These are phyloP conservation scores for Phoenicopterus ruber DNA, from an alignment of 2,113 vertebrate species.

Conservation along the genomic window DNA sequence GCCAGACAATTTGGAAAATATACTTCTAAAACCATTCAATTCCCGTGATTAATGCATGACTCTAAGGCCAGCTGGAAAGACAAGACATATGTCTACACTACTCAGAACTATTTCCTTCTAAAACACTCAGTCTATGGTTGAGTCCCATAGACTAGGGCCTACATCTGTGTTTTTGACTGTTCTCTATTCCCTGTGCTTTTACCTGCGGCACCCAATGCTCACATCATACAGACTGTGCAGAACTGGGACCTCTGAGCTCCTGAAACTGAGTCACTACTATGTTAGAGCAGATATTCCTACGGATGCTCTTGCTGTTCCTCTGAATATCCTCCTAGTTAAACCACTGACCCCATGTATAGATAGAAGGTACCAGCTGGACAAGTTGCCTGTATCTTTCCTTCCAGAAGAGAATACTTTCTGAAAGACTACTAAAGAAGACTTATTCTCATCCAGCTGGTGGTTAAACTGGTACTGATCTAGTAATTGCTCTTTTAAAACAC, in stretches of 20 bases:
- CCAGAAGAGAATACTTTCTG: background rate
- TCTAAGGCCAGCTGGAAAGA: background rate
- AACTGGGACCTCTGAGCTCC: background rate
- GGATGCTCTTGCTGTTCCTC: background rate
- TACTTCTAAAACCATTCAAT: background rate
- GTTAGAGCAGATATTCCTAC: background rate
- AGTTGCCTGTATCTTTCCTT: background rate
- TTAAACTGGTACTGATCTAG: conserved; percentile 1
- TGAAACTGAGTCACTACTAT: background rate
- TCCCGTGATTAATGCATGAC: background rate
- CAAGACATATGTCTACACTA: background rate
- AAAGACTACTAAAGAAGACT: background rate
- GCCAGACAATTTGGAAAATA: background rate
- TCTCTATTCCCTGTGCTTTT: background rate
- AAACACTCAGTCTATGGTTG: background rate
- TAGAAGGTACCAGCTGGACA: background rate
- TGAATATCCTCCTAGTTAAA: background rate
- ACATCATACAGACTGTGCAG: background rate
- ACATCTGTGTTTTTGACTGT: background rate
- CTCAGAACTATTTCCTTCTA: background rate
- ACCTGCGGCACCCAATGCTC: background rate
- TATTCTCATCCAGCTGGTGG: background rate
- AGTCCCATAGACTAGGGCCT: background rate
- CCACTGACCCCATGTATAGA: background rate
- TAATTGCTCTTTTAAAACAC: conserved; percentile 23